Evolutionary conservation across 2,113 vertebrate species (phyloP), one percentile per base, ranked within the genome.

Genomic region (Ciconia boyciana): DNA sequence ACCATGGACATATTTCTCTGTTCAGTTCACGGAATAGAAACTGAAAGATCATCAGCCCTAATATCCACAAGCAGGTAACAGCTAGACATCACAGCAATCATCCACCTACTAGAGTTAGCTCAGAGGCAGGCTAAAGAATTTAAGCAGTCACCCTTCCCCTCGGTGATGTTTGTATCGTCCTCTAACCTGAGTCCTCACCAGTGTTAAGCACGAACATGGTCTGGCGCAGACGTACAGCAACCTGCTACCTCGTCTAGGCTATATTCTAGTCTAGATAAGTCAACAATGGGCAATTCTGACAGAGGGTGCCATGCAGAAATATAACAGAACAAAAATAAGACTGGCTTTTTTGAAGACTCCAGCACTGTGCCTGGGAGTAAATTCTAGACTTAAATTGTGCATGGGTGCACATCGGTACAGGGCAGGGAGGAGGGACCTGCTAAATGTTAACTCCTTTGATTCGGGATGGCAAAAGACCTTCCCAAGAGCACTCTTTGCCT

Each of bases 41-140:
- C 16, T 7, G 51, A 98, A 98, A 97, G 97, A 90, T 97, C 98
- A 98, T 88, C 97, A 97, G 97, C 92, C 93, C 91, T 96, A 93
- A 86, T 81, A 94, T 79, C 96, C 86, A 76, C 69, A 52, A 66
- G 74, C 51, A 57, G 32, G 82, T 74, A 74, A 83, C 58, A 80
- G 93, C 92, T 75, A 82, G 85, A 62, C 65, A 88, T 84, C 91
- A 85, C 78, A 91, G 81, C 87, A 71, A 19, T 75, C 58, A 64
- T 17, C 65, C 83, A 44, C 65, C 69, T 32, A 3, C 2, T 39
- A 5, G 21, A 28, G 57, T 5, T 54, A 52, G 65, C 7, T 12
- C 85, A 44, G 88, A 46, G 26, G 81, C 66, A 77, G 70, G 82
- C 66, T 71, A 72, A 87, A 89, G 84, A 58, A 29, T n/a, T 36